Evolutionary conservation across 1,140 invertebrate genomes (phyloP).

Genomic region (Asbolus verrucosus): DNA sequence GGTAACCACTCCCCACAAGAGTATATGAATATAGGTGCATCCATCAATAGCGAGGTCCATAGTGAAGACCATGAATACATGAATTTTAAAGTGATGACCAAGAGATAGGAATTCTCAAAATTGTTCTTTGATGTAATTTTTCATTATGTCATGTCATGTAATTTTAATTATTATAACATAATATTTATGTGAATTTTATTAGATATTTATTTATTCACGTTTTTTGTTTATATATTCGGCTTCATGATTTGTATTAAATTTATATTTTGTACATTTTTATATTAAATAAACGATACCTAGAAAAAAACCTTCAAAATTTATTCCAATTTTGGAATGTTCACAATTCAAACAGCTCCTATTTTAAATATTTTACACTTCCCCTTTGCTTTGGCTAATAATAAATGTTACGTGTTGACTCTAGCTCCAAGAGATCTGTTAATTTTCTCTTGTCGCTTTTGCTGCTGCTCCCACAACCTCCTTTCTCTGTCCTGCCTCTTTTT

Average conservation of each 20-base stretch:
- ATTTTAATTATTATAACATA: conserved; percentile 47
- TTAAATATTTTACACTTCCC: conserved; percentile 8
- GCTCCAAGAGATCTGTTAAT: conserved; percentile 63
- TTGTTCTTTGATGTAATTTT: conserved; percentile 42
- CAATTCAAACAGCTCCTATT: no score
- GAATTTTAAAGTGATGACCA: conserved; percentile 48
- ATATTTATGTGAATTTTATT: conserved; percentile 53
- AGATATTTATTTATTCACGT: conserved; percentile 52
- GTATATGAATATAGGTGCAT: conserved; percentile 52
- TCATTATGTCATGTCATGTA: conserved; percentile 23
- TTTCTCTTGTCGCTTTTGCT: conserved; percentile 67
- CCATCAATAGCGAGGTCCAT: not conserved
- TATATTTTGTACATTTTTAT: conserved; percentile 57
- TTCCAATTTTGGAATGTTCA: no score
- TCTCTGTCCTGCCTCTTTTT: conserved; percentile 67
- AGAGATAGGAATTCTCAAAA: conserved; percentile 25
- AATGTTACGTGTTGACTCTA: conserved; percentile 11
- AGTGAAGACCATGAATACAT: conserved; percentile 50
- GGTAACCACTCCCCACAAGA: conserved; percentile 25
- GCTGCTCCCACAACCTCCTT: conserved; percentile 65
- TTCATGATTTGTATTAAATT: conserved; percentile 53
- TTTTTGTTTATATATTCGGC: conserved; percentile 45
- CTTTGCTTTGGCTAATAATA: conserved; percentile 5
- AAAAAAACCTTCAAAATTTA: no score
- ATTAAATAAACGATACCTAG: conserved; percentile 25